Conservation (phyloP, 2,888 invertebrate genomes). For the Dugesia japonica region DNA sequence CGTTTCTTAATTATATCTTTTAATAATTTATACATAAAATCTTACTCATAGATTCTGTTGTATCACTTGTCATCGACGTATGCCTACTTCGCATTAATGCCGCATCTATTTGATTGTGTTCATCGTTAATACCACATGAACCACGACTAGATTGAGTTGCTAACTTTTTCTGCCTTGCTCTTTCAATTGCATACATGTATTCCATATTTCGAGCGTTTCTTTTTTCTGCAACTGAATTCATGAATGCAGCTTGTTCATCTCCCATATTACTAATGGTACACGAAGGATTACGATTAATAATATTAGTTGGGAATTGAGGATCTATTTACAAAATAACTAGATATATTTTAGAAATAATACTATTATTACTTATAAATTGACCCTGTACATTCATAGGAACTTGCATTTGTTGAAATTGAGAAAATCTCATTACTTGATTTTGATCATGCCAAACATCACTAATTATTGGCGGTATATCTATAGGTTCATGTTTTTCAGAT, state of each 20-base stretch:
- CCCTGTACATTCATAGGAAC: not conserved
- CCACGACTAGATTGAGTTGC: not conserved
- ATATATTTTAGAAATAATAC: too few relatives aligned
- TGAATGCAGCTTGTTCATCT: not conserved
- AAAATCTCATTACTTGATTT: not conserved
- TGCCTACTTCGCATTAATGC: slow-evolving; percentile 1
- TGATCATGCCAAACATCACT: slow-evolving; percentile 11
- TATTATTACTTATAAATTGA: not conserved
- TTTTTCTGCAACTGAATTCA: slow-evolving; percentile 21
- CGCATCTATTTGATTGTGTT: not conserved
- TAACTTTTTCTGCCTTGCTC: slow-evolving; percentile 25
- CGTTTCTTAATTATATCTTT: too few relatives aligned
- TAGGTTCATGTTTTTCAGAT: not conserved
- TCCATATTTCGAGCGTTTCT: slow-evolving; percentile 24
- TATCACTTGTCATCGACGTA: not conserved
- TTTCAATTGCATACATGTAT: slow-evolving; percentile 23
- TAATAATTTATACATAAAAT: too few relatives aligned
- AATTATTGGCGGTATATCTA: not conserved
- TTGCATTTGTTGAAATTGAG: not conserved
- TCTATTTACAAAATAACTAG: not conserved
- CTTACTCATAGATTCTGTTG: not conserved
- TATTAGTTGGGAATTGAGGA: not conserved
- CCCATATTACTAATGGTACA: not conserved
- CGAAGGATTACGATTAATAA: not conserved
- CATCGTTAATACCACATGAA: not conserved